phyloP scores from a whole-genome alignment of 2,113 vertebrate genomes.

The Phalacrocorax carbo region DNA sequence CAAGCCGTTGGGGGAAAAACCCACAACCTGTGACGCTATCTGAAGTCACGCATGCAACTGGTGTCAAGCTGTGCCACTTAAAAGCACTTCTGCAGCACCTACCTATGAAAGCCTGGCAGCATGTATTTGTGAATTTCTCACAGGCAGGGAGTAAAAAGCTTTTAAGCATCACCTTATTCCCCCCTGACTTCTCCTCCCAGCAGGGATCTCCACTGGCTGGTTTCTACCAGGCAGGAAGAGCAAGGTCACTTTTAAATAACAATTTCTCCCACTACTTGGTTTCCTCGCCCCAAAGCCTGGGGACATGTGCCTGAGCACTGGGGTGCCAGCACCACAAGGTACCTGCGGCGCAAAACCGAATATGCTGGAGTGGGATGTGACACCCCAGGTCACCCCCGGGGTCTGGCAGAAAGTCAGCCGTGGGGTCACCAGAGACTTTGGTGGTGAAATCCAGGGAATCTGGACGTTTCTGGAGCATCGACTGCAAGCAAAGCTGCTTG shows the following conservation, averaged over 20 bases:
- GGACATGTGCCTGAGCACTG: background rate
- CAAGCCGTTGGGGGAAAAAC: accelerated
- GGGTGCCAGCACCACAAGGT: background rate
- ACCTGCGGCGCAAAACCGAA: background rate
- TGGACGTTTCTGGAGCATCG: background rate
- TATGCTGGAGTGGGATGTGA: background rate
- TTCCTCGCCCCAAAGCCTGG: background rate
- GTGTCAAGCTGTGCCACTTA: constrained; percentile 15
- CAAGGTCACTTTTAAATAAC: background rate
- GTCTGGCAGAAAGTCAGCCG: background rate
- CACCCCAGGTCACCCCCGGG: accelerated
- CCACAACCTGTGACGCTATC: background rate
- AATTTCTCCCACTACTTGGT: background rate
- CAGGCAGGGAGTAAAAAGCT: background rate
- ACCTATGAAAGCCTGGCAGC: background rate
- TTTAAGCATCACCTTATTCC: background rate
- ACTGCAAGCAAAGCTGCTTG: background rate
- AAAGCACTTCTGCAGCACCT: background rate
- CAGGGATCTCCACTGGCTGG: background rate
- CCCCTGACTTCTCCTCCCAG: background rate
- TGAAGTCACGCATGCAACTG: background rate
- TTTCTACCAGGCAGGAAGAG: background rate
- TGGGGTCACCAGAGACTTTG: background rate
- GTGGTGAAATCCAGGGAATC: background rate
- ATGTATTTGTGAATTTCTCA: background rate